Conservation (phyloP, 2,888 invertebrate species). For the Callinectes sapidus region DNA sequence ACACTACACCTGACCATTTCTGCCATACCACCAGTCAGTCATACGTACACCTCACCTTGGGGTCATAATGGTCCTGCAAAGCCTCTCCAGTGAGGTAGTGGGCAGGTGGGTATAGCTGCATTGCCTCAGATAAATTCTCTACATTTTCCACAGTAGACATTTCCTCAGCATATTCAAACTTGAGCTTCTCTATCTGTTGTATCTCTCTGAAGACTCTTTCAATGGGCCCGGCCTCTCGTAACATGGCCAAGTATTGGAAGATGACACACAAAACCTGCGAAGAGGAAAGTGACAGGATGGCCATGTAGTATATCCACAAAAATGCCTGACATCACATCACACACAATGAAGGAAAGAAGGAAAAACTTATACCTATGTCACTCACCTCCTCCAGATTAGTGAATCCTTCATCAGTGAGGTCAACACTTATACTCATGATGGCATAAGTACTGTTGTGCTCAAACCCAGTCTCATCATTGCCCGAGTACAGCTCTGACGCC, state of each 20-base stretch:
- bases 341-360: background rate
- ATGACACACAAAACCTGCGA: conserved; percentile 82
- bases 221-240: conserved; percentile 82
- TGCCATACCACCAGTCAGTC: background rate
- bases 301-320: too few relatives aligned
- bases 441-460: conserved; percentile 88
- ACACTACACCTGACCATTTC: background rate
- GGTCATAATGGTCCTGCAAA: conserved; percentile 86
- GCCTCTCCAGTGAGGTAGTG: conserved; percentile 87
- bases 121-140: conserved; percentile 84
- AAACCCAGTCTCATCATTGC: conserved; percentile 83
- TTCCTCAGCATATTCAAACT: conserved; percentile 85
- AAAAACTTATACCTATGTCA: background rate
- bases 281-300: background rate
- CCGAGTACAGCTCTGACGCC: conserved; percentile 84
- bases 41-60: conserved; percentile 78
- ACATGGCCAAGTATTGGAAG: conserved; percentile 87
- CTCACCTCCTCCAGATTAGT: conserved; percentile 80
- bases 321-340: too few relatives aligned
- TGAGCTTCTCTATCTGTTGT: conserved; percentile 84
- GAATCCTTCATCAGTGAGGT: conserved; percentile 87
- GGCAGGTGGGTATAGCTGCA: conserved; percentile 87
- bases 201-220: conserved; percentile 85
- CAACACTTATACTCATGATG: conserved; percentile 84
- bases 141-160: conserved; percentile 86